Conservation (phyloP, 2,797 vertebrate species). For the Craterocephalus amniculus region DNA sequence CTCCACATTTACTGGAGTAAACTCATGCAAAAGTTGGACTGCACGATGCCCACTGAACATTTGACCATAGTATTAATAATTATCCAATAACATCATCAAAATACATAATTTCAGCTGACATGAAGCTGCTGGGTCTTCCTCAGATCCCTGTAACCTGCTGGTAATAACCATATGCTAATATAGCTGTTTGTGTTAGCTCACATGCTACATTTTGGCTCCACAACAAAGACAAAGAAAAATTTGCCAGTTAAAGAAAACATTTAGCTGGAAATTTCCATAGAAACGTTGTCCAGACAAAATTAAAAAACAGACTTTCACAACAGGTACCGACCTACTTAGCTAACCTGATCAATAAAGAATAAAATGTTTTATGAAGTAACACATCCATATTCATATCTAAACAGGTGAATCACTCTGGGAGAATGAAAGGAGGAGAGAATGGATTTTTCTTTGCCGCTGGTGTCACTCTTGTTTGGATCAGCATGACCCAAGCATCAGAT, state of each 20-base stretch:
- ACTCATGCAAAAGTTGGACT: constrained; percentile 26
- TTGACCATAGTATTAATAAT: constrained; percentile 19
- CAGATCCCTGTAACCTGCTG: constrained; percentile 21
- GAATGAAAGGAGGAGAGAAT: constrained; percentile 3
- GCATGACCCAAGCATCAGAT: constrained; percentile 1
- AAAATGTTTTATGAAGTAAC: constrained; percentile 10
- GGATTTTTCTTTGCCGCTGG: constrained; percentile 12
- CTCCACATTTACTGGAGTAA: constrained; percentile 4
- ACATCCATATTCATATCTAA: too few species aligned
- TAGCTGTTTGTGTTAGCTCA: constrained; percentile 12
- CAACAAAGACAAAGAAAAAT: background rate
- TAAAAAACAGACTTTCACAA: constrained; percentile 10
- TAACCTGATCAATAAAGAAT: background rate
- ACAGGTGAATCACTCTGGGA: background rate
- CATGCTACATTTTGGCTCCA: constrained; percentile 64
- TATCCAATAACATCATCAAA: constrained; percentile 27
- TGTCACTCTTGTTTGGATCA: background rate
- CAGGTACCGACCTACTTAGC: constrained; percentile 13
- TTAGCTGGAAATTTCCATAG: constrained; percentile 8
- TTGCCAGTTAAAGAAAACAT: background rate
- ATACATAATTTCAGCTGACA: constrained; percentile 50
- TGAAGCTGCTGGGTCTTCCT: constrained; percentile 58
- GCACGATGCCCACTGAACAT: constrained; percentile 25
- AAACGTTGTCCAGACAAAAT: constrained; percentile 19
- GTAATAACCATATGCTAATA: background rate